A percentile compares a stretch with the other conserved stretches of the same genome.
Conservation (phyloP, 2,113 vertebrate species). For the Chroicocephalus ridibundus region DNA sequence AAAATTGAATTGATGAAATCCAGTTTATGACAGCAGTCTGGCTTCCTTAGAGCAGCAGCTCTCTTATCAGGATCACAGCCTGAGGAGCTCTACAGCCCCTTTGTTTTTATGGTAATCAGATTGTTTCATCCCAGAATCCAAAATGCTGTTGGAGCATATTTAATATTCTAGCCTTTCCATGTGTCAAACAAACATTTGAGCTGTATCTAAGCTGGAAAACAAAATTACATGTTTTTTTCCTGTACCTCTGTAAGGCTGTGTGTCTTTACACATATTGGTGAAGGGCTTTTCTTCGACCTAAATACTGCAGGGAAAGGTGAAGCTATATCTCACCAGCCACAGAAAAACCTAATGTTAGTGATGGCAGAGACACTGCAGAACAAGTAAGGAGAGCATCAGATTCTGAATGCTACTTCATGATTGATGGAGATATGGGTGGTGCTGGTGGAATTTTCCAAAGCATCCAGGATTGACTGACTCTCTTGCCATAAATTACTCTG, state of each 20-base stretch:
- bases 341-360: background rate
- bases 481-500: background rate
- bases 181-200: background rate
- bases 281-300: background rate
- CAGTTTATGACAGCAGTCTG: background rate
- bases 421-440: background rate
- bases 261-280: background rate
- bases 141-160: background rate
- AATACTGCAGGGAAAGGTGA: background rate
- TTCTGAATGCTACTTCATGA: background rate
- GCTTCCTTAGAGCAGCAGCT: background rate
- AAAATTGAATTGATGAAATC: background rate
- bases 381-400: background rate
- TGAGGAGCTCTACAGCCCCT: background rate
- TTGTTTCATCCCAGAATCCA: background rate
- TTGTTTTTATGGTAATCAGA: constrained; percentile 31
- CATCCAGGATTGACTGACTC: background rate
- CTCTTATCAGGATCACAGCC: constrained; percentile 4
- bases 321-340: background rate
- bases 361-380: background rate
- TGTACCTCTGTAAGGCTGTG: background rate
- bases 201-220: background rate
- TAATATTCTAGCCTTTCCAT: background rate
- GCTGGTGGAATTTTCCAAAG: background rate
- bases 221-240: background rate